These are phyloP conservation scores for Steinernema carpocapsae DNA, from an alignment of 2,888 invertebrate genomes.

Conservation along the genomic window DNA sequence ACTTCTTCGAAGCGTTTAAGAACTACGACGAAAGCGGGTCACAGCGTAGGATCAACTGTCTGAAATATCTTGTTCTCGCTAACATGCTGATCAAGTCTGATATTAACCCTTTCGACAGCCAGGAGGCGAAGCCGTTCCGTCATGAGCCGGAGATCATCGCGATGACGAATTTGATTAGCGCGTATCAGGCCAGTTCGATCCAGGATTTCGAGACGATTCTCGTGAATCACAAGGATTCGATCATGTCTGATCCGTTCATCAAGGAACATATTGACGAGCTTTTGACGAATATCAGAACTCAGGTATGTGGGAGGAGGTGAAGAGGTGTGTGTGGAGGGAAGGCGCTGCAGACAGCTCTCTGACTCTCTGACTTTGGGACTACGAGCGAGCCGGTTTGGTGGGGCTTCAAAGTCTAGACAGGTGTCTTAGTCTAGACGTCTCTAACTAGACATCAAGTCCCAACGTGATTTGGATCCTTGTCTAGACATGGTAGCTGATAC, in stretches of 20 bases:
- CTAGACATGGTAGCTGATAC: too few relatives aligned
- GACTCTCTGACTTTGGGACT: too few relatives aligned
- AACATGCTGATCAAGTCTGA: conserved; percentile 99
- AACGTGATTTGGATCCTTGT: too few relatives aligned
- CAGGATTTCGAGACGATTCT: conserved; percentile 89
- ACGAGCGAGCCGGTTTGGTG: too few relatives aligned
- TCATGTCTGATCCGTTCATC: conserved; percentile 99
- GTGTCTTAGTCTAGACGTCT: too few relatives aligned
- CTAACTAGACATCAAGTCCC: too few relatives aligned
- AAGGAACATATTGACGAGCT: conserved; percentile 89
- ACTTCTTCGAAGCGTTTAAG: conserved; percentile 83
- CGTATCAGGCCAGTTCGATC: conserved; percentile 52
- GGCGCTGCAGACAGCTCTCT: too few relatives aligned
- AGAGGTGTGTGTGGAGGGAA: too few relatives aligned
- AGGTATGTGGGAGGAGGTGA: conserved; percentile 72
- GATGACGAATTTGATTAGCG: conserved; percentile 91
- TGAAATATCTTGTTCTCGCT: conserved; percentile 95
- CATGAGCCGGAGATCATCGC: conserved; percentile 98
- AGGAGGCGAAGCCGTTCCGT: conserved; percentile 95
- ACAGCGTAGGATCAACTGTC: conserved; percentile 90
- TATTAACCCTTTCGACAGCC: conserved; percentile 98
- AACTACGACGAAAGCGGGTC: conserved; percentile 99
- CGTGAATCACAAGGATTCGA: conserved; percentile 88
- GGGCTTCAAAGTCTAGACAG: too few relatives aligned
- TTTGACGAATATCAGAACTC: conserved; percentile 86